Evolutionary conservation across 2,888 invertebrate species (phyloP), one percentile per base, ranked within the genome.

Genomic region (Xestia c-nigrum): DNA sequence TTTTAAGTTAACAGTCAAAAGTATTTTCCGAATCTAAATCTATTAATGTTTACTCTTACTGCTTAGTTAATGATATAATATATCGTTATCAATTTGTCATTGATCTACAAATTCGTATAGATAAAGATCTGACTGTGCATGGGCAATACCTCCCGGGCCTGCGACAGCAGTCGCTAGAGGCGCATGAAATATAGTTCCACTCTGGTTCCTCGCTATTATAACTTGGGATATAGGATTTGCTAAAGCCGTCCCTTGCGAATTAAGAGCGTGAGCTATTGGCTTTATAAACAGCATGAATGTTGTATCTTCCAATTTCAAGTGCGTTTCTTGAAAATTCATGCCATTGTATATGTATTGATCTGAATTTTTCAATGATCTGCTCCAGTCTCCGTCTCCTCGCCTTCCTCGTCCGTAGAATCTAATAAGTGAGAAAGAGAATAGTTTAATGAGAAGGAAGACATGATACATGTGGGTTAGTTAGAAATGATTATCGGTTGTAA

Each of bases 111-210:
- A 94, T 90, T 96, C 96, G 74, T 97, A 97, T 80, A 97, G 89
- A 89, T 97, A 97, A 80, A 98, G 97, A 92, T 98, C 98, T 74
- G 98, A 98, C 90, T 98, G 97, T 0, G 98, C 98, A 90, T 98
- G 98, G 0, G 98, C 98, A 69, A 97, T 97, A 14, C 98, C 98
- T 7, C 98, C 98, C 52, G 98, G 98, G 10, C 98, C 98, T 5
- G 97, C 98, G 7, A 98, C 97, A 5, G 98, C 98, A 0, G 98
- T 97, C 0, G 98, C 98, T 80, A 97, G 96, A 5, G 98, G 98
- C 82, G 97, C 97, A 90, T 98, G 98, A 38, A 97, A 93, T 67
- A 98, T 97, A 80, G 97, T 97, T 0, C 97, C 98, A 75, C 96
- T 95, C 63, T 97, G 97, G 43, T 97, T 97, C 83, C 96, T 95